Evolutionary conservation across 2,888 invertebrate genomes (phyloP).

Genomic region (Dinocampus coccinellae): DNA sequence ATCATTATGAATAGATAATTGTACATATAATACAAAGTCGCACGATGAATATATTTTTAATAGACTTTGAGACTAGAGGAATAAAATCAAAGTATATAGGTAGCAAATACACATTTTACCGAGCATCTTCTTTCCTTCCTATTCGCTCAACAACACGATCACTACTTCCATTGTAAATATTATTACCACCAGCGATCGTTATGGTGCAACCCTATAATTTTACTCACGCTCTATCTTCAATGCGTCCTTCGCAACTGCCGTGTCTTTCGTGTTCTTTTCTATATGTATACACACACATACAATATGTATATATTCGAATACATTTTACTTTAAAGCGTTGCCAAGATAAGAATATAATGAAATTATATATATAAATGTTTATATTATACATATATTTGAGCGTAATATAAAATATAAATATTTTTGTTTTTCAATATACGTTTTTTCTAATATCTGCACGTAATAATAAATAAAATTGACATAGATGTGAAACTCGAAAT

Average conservation of each 20-base stretch:
- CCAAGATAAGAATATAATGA: background rate
- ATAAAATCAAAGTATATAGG: background rate
- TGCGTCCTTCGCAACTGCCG: slow-evolving; percentile 11
- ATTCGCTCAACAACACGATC: slow-evolving; percentile 8
- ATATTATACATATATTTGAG: background rate
- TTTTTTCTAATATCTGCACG: too few species aligned
- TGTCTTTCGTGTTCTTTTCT: background rate
- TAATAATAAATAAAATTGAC: too few species aligned
- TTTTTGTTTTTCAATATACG: background rate
- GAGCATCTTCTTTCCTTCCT: background rate
- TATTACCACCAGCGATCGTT: slow-evolving; percentile 16
- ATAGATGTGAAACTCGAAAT: too few species aligned
- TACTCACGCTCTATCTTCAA: slow-evolving; percentile 19
- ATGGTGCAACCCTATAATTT: slow-evolving; percentile 30
- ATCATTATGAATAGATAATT: background rate
- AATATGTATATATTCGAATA: background rate
- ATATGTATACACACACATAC: background rate
- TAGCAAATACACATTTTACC: background rate
- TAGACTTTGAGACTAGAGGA: background rate
- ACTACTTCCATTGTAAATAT: slow-evolving; percentile 22
- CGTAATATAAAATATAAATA: background rate
- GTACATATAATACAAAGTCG: background rate
- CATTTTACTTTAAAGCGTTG: background rate
- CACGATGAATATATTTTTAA: too few species aligned
- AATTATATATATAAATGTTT: background rate